Conservation (phyloP, 2,113 vertebrate species). For the Alethe diademata region DNA sequence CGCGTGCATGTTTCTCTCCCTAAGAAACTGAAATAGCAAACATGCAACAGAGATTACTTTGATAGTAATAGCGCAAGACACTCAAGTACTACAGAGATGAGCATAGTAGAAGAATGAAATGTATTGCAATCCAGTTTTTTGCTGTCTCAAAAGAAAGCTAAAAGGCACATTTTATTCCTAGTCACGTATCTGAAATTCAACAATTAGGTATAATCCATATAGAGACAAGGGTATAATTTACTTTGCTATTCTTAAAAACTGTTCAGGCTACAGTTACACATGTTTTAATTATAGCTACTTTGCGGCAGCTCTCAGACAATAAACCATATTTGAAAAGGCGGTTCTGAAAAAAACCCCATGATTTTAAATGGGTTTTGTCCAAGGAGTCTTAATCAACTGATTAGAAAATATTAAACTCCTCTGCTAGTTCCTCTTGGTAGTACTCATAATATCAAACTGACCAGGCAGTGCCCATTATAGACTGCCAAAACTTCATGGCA, state of each 20-base stretch:
- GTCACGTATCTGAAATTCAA: neutral
- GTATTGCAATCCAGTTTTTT: neutral
- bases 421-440: neutral
- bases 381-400: neutral
- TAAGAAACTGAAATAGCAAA: neutral
- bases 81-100: neutral
- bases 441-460: neutral
- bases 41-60: neutral
- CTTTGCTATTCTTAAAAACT: neutral
- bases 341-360: neutral
- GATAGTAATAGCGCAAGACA: neutral
- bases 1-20: neutral
- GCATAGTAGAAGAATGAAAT: neutral
- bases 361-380: neutral
- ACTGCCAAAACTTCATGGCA: neutral
- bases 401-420: neutral
- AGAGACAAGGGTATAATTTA: neutral
- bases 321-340: neutral
- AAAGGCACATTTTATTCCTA: neutral
- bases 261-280: neutral
- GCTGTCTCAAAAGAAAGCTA: neutral
- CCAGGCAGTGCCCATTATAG: neutral
- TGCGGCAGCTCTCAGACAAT: neutral
- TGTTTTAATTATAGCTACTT: slow-evolving; percentile 19
- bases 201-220: neutral